These are phyloP conservation scores for Silurus meridionalis DNA, from an alignment of 2,113 vertebrate genomes.

Conservation along the genomic window DNA sequence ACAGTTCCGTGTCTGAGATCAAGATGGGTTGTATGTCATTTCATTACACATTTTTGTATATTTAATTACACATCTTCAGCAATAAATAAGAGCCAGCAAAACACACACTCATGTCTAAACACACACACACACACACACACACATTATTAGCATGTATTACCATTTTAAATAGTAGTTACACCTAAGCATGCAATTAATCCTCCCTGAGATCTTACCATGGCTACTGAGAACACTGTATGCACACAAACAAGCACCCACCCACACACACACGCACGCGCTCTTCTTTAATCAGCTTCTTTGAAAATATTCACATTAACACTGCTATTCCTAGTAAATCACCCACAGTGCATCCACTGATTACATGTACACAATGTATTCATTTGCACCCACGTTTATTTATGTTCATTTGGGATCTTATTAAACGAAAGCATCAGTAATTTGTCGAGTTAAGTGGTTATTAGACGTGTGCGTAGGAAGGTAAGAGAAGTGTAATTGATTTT, in stretches of 20 bases:
- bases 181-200: not conserved
- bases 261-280: not conserved
- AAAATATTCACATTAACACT: not conserved
- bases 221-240: not conserved
- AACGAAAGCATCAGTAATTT: not conserved
- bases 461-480: conserved; percentile 24
- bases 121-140: too few species aligned
- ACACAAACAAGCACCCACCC: not conserved
- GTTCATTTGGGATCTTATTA: not conserved
- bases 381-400: not conserved
- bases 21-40: too few species aligned
- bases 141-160: not conserved
- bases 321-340: not conserved
- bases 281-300: not conserved
- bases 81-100: too few species aligned
- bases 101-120: too few species aligned
- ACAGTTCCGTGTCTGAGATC: too few species aligned
- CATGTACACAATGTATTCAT: not conserved
- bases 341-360: not conserved
- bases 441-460: not conserved
- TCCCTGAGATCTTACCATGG: not conserved
- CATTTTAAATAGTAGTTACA: not conserved
- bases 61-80: too few species aligned
- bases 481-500: conserved; percentile 37
- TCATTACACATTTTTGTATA: too few species aligned